phyloP scores from a whole-genome alignment of 35 echinoderm and acorn worm species.

The Apostichopus californicus region DNA sequence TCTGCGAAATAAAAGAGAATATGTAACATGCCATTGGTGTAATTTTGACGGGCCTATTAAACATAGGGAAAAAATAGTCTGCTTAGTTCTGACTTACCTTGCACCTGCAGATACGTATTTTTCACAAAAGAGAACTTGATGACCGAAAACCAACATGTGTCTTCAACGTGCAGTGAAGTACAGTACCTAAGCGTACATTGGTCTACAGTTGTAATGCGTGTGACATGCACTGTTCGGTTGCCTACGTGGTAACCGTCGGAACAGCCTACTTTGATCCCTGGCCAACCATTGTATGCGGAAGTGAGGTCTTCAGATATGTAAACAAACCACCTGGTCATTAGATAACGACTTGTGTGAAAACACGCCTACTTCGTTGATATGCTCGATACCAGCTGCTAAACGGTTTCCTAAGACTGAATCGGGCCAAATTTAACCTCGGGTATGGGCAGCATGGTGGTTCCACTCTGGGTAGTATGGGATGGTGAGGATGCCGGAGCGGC shows the following conservation, averaged over 20 bases:
- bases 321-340: neutral
- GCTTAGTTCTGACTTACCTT: neutral
- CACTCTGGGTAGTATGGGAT: too few relatives aligned
- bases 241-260: constrained; percentile 2
- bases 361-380: neutral
- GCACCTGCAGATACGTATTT: neutral
- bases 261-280: neutral
- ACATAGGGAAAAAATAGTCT: too few relatives aligned
- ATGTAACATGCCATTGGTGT: too few relatives aligned
- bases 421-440: too few relatives aligned
- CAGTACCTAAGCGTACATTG: neutral
- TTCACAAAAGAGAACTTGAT: neutral
- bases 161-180: neutral
- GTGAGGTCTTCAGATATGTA: constrained; percentile 1
- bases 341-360: neutral
- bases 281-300: neutral
- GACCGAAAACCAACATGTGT: neutral
- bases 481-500: too few relatives aligned
- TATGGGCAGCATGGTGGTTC: too few relatives aligned
- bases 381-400: neutral
- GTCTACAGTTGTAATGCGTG: neutral
- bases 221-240: neutral
- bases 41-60: too few relatives aligned
- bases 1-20: neutral
- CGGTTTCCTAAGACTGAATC: neutral